Evolutionary conservation across 2,113 vertebrate genomes (phyloP), one percentile per base, ranked within the genome.

Genomic region (Phalacrocorax pelagicus): DNA sequence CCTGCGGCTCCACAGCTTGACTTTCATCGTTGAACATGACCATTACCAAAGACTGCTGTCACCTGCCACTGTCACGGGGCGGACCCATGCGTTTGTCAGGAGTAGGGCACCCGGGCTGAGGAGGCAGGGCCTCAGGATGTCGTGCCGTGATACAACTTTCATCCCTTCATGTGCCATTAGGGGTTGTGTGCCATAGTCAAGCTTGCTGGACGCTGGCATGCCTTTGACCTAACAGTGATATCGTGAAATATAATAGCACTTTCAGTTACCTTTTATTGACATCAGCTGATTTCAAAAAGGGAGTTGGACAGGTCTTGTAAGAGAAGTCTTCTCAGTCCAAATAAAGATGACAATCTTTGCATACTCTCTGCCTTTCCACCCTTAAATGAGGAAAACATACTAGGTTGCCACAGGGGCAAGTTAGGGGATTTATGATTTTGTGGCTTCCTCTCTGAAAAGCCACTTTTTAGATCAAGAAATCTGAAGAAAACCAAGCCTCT

Each of bases 11-110:
- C 40, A 46, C 16, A 79, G 51, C 8, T 71, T 79, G 52, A 88
- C 16, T 72, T 71, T 86, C 20, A n/a, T 74, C 4, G 0, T 24
- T 73, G 66, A 61, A 44, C 19, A 30, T 44, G 17, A 30, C n/a
- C 13, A 8, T 22, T 34, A 12, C 32, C 29, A 86, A 81, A 61
- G 63, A 42, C 8, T 46, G 44, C 26, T 4, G 1, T 74, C 32
- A 46, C 14, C 70, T 90, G 38, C 38, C 58, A n/a, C 38, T 90
- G 24, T 65, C n/a, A 52, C 2, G 1, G 23, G 8, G n/a, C 3
- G 3, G 23, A 73, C 44, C 13, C n/a, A 46, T 0, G 0, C 0
- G 0, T 49, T 1, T 27, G 17, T 54, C 34, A 54, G 42, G 44
- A 81, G 22, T 10, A 18, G 36, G 27, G 12, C 32, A 91, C 19